phyloP scores from a whole-genome alignment of 92 coral and sea anemone species.

The Bergia sp. region DNA sequence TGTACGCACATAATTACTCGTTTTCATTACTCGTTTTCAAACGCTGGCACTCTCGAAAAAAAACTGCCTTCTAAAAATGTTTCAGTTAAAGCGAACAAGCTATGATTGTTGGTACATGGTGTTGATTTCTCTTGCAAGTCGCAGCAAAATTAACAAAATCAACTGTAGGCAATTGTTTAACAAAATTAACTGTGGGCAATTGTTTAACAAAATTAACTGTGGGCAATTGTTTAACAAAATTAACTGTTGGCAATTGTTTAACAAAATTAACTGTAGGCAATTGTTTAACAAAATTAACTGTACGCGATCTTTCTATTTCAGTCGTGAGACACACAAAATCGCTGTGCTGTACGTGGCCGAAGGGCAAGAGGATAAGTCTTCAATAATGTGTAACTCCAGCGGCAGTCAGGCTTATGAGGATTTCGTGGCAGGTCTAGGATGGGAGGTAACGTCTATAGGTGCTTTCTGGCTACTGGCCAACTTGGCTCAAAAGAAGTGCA shows the following conservation, averaged over 20 bases:
- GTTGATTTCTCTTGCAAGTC: not conserved
- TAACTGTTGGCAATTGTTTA: not conserved
- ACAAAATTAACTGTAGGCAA: not conserved
- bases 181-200: not conserved
- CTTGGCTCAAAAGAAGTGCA: too few species aligned
- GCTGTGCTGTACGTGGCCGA: conserved; percentile 94
- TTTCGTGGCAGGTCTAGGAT: conserved; percentile 97
- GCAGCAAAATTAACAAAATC: too few species aligned
- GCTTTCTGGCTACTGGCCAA: too few species aligned
- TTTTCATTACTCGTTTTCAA: not conserved
- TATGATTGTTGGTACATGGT: not conserved
- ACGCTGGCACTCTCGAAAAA: not conserved
- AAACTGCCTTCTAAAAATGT: not conserved
- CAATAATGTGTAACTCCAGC: conserved; percentile 89
- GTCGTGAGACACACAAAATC: conserved; percentile 99
- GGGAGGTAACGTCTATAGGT: conserved; percentile 77
- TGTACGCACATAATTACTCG: not conserved
- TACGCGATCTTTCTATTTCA: conserved; percentile 9
- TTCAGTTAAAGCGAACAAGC: not conserved
- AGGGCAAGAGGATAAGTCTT: conserved; percentile 98
- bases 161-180: not conserved
- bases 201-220: too few species aligned
- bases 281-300: not conserved
- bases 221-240: not conserved
- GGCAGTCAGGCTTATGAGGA: conserved; percentile 94